phyloP scores from a whole-genome alignment of 2,888 invertebrate species.

The Cactoblastis cactorum region DNA sequence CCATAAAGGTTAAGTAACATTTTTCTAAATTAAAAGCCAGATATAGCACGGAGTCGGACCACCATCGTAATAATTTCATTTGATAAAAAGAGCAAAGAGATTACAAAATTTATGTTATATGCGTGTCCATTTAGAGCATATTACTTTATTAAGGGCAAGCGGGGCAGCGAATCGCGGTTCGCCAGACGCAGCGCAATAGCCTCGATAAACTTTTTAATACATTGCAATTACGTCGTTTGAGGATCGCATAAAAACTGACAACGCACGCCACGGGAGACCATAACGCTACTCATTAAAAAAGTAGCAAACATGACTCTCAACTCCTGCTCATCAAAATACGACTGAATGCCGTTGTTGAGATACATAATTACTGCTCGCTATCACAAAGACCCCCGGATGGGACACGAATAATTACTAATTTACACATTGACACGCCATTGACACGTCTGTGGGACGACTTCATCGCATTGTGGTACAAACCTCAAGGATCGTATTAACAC shows the following conservation, averaged over 20 bases:
- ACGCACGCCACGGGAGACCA: conserved; percentile 52
- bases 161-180: conserved; percentile 55
- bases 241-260: conserved; percentile 60
- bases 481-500: conserved; percentile 78
- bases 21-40: conserved; percentile 69
- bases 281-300: conserved; percentile 46
- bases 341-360: conserved; percentile 46
- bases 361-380: conserved; percentile 49
- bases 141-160: conserved; percentile 75
- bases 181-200: conserved; percentile 45
- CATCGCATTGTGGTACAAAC: conserved; percentile 75
- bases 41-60: conserved; percentile 62
- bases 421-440: conserved; percentile 74
- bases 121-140: conserved; percentile 76
- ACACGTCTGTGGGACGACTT: conserved; percentile 64
- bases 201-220: conserved; percentile 67
- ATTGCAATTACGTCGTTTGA: conserved; percentile 68
- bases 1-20: conserved; percentile 51
- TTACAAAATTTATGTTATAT: conserved; percentile 73
- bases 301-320: conserved; percentile 49
- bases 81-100: conserved; percentile 67
- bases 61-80: conserved; percentile 71
- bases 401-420: conserved; percentile 71
- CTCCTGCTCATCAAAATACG: conserved; percentile 44
- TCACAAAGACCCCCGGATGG: conserved; percentile 67